phyloP scores from a whole-genome alignment of 2,113 vertebrate genomes.

The Columbina picui region DNA sequence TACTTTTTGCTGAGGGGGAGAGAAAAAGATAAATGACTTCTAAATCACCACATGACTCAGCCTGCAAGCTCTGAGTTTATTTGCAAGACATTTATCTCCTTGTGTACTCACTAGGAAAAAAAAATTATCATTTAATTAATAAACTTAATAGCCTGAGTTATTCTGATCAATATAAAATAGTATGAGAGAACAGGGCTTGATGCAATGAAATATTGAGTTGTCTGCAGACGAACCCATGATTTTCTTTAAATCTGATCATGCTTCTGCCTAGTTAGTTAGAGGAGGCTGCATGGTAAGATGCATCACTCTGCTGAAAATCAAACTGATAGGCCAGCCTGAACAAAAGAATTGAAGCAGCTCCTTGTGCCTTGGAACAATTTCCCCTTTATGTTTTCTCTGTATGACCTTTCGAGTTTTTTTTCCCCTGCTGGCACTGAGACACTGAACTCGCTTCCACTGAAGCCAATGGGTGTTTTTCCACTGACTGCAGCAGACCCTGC shows the following conservation, averaged over 20 bases:
- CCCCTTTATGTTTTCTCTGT: constrained; percentile 25
- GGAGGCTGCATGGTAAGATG: not conserved
- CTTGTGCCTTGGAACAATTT: constrained; percentile 27
- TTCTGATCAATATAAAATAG: constrained; percentile 68
- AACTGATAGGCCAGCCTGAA: not conserved
- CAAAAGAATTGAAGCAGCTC: not conserved
- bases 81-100: constrained; percentile 75
- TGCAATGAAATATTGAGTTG: constrained; percentile 45
- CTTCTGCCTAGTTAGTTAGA: not conserved
- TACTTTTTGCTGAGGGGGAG: constrained; percentile 46
- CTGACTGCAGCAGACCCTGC: not conserved
- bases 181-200: constrained; percentile 27
- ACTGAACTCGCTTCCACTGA: not conserved
- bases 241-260: constrained; percentile 17
- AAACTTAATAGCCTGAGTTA: constrained; percentile 71
- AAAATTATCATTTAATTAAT: constrained; percentile 79
- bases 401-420: constrained; percentile 33
- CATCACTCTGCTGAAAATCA: not conserved
- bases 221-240: constrained; percentile 27
- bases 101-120: constrained; percentile 41
- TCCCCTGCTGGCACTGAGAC: not conserved
- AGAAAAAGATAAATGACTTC: constrained; percentile 70
- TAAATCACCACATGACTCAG: constrained; percentile 61
- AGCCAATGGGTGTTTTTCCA: constrained; percentile 27
- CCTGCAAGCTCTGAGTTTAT: constrained; percentile 68